A percentile compares a stretch with the other conserved stretches of the same genome.
Evolutionary conservation across 2,888 invertebrate genomes (phyloP).

Genomic region (Diarsia dahlii): DNA sequence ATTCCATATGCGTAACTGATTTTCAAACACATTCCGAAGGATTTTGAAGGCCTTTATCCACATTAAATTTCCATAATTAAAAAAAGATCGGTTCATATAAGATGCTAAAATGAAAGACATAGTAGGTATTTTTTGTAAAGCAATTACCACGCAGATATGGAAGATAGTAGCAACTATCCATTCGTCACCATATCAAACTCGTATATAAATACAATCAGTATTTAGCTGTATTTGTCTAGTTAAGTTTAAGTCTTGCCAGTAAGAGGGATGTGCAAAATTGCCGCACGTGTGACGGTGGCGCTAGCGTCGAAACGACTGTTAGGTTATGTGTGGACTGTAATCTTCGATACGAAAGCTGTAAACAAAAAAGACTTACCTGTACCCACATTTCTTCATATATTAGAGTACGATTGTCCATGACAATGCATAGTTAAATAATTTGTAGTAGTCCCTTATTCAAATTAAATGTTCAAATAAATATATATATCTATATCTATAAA

Average conservation of each 20-base stretch:
- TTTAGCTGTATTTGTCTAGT: constrained; percentile 37
- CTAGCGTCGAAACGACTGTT: constrained; percentile 23
- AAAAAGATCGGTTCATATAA: too few relatives aligned
- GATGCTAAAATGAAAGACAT: too few relatives aligned
- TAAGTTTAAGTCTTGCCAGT: constrained; percentile 61
- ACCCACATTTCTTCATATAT: neutral
- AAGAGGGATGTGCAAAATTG: constrained; percentile 29
- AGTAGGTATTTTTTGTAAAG: too few relatives aligned
- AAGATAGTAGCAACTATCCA: neutral
- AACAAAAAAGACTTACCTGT: neutral
- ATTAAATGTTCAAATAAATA: too few relatives aligned
- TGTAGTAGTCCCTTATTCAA: too few relatives aligned
- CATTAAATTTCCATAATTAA: neutral
- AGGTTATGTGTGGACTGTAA: constrained; percentile 3
- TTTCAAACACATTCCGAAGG: neutral
- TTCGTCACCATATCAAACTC: constrained; percentile 14
- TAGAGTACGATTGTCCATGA: neutral
- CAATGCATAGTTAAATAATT: neutral
- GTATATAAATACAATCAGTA: constrained; percentile 46
- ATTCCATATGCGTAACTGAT: neutral
- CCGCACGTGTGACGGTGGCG: constrained; percentile 32
- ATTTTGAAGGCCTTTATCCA: neutral
- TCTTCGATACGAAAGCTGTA: neutral
- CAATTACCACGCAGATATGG: too few relatives aligned
- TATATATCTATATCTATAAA: too few relatives aligned